Evolutionary conservation across 1,140 invertebrate genomes (phyloP).

Genomic region (Belonocnema kinseyi): DNA sequence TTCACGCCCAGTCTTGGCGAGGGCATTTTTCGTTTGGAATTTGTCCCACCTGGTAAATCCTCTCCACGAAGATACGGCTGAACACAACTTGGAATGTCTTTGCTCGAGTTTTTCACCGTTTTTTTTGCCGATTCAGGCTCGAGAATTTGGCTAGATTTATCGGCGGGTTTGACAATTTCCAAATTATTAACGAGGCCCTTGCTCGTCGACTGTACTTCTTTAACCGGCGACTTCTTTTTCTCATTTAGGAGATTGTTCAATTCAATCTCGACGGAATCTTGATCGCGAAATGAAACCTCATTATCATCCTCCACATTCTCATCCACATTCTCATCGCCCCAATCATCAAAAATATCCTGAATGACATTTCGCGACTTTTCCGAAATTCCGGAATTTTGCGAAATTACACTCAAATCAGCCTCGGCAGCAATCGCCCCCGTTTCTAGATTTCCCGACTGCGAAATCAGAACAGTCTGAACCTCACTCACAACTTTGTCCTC

Average conservation of each 20-base stretch:
- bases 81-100: conserved; percentile 40
- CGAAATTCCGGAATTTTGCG: conserved; percentile 7
- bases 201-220: conserved; percentile 33
- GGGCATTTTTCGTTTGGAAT: conserved; percentile 44
- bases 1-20: conserved; percentile 55
- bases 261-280: conserved; percentile 70
- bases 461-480: not conserved
- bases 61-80: conserved; percentile 37
- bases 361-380: conserved; percentile 68
- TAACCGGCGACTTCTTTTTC: conserved; percentile 46
- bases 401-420: not conserved
- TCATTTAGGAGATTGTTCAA: conserved; percentile 70
- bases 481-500: not conserved
- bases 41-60: conserved; percentile 30
- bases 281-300: conserved; percentile 43
- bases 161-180: too few relatives aligned
- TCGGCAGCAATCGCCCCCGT: too few relatives aligned
- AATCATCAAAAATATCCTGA: conserved; percentile 73
- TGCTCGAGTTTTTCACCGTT: conserved; percentile 23
- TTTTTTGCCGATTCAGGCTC: conserved; percentile 36
- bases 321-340: conserved; percentile 68
- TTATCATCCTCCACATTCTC: conserved; percentile 67
- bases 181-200: not conserved
- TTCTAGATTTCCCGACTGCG: too few relatives aligned
- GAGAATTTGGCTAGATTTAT: too few relatives aligned